Percentiles rank a stretch among this genome's conserved stretches.
Conservation (phyloP, 2,888 invertebrate genomes). For the Hoplodrina blanda region DNA sequence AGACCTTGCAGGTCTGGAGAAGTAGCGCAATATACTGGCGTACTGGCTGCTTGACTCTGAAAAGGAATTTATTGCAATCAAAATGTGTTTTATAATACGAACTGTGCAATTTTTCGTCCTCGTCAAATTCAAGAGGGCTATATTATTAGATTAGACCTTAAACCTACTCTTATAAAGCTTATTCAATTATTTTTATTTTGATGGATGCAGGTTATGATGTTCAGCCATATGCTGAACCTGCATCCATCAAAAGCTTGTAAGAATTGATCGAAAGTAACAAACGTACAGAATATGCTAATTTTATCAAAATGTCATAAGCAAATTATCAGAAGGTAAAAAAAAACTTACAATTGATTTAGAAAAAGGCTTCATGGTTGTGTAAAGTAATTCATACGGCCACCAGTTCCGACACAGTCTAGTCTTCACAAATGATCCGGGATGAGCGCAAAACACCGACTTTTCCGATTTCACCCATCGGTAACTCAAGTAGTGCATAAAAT, state of each 20-base stretch:
- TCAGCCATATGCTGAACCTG: no score
- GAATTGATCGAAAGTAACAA: background rate
- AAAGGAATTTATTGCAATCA: background rate
- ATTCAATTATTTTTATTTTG: no score
- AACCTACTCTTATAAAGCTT: no score
- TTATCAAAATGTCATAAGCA: background rate
- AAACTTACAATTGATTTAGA: slow-evolving; percentile 96
- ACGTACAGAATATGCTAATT: background rate
- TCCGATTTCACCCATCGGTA: slow-evolving; percentile 92
- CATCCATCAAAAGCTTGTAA: background rate
- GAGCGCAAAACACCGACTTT: slow-evolving; percentile 94
- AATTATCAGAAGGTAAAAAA: background rate
- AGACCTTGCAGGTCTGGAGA: slow-evolving; percentile 94
- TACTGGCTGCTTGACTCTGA: slow-evolving; percentile 97
- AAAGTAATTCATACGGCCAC: slow-evolving; percentile 95
- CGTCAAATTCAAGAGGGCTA: no score
- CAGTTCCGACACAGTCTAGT: slow-evolving; percentile 94
- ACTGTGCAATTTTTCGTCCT: no score
- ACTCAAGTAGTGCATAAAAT: slow-evolving; percentile 92
- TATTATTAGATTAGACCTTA: no score
- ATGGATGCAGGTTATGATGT: no score
- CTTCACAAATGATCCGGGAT: slow-evolving; percentile 97
- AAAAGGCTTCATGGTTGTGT: slow-evolving; percentile 95
- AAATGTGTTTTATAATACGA: no score
- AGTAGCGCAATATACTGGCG: slow-evolving; percentile 96